Percentiles rank a stretch among this genome's conserved stretches.
These are phyloP conservation scores for Laspeyria flexula DNA, from an alignment of 2,888 invertebrate species.

Conservation along the genomic window DNA sequence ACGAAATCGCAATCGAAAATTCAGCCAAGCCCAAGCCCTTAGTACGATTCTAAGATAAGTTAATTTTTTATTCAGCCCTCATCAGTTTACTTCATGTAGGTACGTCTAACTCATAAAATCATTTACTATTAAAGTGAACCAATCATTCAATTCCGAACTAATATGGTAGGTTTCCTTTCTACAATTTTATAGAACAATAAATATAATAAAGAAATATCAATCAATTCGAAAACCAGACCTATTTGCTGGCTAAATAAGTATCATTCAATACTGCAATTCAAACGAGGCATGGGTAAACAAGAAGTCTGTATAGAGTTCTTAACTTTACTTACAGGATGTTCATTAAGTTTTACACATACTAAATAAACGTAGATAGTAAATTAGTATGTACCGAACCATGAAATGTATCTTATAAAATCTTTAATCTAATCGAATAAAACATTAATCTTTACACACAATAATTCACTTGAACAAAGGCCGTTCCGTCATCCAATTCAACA, in stretches of 20 bases:
- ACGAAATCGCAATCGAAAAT: too few species aligned
- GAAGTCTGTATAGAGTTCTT: background rate
- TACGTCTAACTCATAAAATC: too few species aligned
- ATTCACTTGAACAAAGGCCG: background rate
- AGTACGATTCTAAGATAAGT: too few species aligned
- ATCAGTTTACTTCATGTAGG: too few species aligned
- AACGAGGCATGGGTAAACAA: constrained; percentile 46
- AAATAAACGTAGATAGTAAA: background rate
- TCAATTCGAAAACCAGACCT: constrained; percentile 68
- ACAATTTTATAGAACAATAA: too few species aligned
- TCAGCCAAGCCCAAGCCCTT: too few species aligned
- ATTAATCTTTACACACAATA: background rate
- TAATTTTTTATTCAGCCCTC: too few species aligned
- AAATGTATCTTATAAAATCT: background rate
- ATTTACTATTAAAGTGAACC: too few species aligned
- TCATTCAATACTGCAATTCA: constrained; percentile 75
- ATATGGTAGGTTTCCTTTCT: too few species aligned
- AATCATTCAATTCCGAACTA: too few species aligned
- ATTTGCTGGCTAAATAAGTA: constrained; percentile 80
- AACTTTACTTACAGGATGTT: background rate
- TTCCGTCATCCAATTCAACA: constrained; percentile 1
- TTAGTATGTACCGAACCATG: background rate
- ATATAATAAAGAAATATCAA: too few species aligned
- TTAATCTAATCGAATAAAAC: background rate
- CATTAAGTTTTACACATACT: background rate